phyloP scores from a whole-genome alignment of 2,797 vertebrate species.

The Odontamblyopus rebecca region DNA sequence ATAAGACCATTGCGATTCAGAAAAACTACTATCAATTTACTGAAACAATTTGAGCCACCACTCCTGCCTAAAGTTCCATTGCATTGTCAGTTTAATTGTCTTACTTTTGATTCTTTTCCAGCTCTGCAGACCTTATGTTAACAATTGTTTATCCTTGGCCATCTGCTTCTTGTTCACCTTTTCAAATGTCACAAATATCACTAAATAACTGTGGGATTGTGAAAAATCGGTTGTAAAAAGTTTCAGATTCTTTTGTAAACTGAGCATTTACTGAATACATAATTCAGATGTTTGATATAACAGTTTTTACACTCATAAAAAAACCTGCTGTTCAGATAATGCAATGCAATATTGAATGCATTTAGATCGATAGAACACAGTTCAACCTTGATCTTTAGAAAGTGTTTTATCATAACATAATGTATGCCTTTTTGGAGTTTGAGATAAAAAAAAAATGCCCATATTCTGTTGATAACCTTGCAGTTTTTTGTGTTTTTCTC shows the following conservation, averaged over 20 bases:
- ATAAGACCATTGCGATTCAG: no score
- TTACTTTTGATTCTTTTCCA: neutral
- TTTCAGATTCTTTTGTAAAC: neutral
- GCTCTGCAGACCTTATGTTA: no score
- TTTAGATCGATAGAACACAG: neutral
- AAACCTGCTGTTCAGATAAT: neutral
- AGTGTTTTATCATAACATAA: neutral
- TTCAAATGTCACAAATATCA: neutral
- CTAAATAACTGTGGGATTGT: neutral
- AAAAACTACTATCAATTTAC: no score
- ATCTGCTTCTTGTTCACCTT: neutral
- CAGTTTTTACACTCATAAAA: neutral
- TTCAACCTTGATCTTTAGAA: neutral
- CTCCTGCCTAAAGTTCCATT: no score
- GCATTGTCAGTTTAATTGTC: neutral
- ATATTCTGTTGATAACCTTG: neutral
- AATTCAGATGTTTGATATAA: neutral
- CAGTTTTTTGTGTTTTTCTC: neutral
- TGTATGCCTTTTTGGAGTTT: neutral
- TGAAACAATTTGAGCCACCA: no score
- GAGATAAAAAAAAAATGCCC: neutral
- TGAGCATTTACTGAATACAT: neutral
- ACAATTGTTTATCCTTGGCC: neutral
- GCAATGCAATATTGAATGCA: neutral
- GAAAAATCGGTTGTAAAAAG: neutral